Base-by-base conservation (phyloP, 2,113 vertebrate genomes). In the Setophaga coronata region DNA sequence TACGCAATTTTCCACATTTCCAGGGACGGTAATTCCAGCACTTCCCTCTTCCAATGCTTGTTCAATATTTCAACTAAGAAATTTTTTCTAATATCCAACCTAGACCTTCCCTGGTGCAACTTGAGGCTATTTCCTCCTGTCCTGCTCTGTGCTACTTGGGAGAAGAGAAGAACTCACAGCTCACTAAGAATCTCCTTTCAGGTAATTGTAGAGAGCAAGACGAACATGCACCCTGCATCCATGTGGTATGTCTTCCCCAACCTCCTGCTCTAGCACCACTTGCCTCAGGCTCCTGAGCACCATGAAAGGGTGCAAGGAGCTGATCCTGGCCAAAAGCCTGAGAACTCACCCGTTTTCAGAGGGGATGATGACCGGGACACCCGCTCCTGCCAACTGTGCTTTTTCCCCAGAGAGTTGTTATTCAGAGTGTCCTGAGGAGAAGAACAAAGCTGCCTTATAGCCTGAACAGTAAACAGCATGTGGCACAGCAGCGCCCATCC, bases 381-480 rank as follows among this genome's bases (percentile, higher is more conserved):
- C 83, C 99, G 99, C 90, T 99, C 99, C 97, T 99, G 99, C 99
- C 99, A 99, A 91, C 98, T 99, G 99, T 99, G 99, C 95, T 99
- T 99, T 98, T 99, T 99, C 87, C 99, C 99, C 83, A 99, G 98
- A 56, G 99, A 99, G 97, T 99, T 99, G 98, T 99, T 99, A 98
- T 99, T 99, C 96, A 99, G 96, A 11, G 99, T 99, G 98, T 99
- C 99, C 99, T 99, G 97, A 65, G 89, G 36, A 82, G 83, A 94
- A 86, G 79, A 96, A 98, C 98, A 98, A 98, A 98, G 97, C 77
- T 2, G 77, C 87, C 88, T 98, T 98, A 96, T 94, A 96, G 90
- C 72, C 81, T 54, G 10, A 61, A 85, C 56, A 38, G 92, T 96
- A 97, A 97, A 89, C 97, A 97, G 97, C 72, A 43, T 67, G 84